A percentile compares a stretch with the other conserved stretches of the same genome.
Evolutionary conservation across 2,888 invertebrate genomes (phyloP).

Genomic region (Troides helena): DNA sequence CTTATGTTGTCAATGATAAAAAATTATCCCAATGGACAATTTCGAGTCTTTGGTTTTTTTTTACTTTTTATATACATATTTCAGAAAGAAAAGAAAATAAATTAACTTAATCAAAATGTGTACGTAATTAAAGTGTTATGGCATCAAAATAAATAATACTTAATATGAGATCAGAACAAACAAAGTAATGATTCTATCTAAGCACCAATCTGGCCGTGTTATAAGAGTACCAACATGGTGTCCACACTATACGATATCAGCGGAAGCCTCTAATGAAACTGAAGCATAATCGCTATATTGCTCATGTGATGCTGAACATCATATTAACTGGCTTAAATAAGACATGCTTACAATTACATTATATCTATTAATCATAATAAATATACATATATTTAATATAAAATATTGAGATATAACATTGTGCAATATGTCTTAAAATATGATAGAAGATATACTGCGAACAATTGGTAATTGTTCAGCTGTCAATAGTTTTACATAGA

Average conservation of each 20-base stretch:
- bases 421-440: conserved; percentile 71
- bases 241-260: conserved; percentile 14
- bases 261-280: not conserved
- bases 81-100: conserved; percentile 50
- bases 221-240: conserved; percentile 32
- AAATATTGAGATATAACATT: conserved; percentile 79
- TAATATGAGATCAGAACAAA: conserved; percentile 77
- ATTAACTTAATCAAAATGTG: conserved; percentile 64
- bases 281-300: conserved; percentile 5
- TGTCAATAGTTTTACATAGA: conserved; percentile 72
- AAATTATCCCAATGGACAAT: conserved; percentile 63
- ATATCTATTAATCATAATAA: conserved; percentile 36
- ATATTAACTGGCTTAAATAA: conserved; percentile 14
- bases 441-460: conserved; percentile 67
- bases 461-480: conserved; percentile 70
- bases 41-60: conserved; percentile 68
- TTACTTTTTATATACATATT: conserved; percentile 68
- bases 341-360: conserved; percentile 36
- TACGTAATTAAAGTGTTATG: conserved; percentile 66
- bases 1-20: conserved; percentile 42
- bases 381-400: conserved; percentile 54
- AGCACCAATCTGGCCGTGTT: conserved; percentile 61
- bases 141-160: conserved; percentile 80
- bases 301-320: not conserved
- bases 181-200: conserved; percentile 58